These are phyloP conservation scores for Sesia apiformis DNA, from an alignment of 2,888 invertebrate genomes.

Conservation along the genomic window DNA sequence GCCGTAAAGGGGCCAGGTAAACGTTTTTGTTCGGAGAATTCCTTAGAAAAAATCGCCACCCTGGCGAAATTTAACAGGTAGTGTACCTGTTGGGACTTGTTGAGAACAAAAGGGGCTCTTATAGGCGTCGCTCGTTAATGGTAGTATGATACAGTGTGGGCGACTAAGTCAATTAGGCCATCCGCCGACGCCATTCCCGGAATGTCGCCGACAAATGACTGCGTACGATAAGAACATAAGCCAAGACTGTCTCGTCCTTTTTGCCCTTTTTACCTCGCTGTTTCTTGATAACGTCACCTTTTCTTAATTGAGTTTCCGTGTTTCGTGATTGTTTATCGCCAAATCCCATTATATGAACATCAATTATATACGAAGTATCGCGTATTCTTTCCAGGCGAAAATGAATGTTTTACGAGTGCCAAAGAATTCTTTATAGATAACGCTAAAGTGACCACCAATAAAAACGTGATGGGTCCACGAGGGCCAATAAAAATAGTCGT, in stretches of 20 bases:
- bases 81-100: constrained; percentile 51
- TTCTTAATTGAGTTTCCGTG: constrained; percentile 68
- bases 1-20: constrained; percentile 42
- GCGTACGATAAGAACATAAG: constrained; percentile 54
- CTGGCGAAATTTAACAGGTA: constrained; percentile 57
- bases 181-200: constrained; percentile 70
- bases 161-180: constrained; percentile 72
- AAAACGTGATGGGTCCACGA: constrained; percentile 26
- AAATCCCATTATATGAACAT: constrained; percentile 48
- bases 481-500: constrained; percentile 24
- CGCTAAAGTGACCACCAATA: constrained; percentile 13
- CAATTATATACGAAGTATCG: constrained; percentile 36
- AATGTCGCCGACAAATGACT: constrained; percentile 68
- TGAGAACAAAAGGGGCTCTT: constrained; percentile 65
- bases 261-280: constrained; percentile 44
- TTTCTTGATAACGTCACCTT: constrained; percentile 58
- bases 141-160: constrained; percentile 65
- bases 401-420: constrained; percentile 7
- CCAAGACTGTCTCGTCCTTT: constrained; percentile 44
- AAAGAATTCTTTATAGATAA: constrained; percentile 25
- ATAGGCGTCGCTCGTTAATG: constrained; percentile 60
- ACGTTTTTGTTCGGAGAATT: constrained; percentile 21
- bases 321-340: constrained; percentile 52
- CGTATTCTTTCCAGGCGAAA: constrained; percentile 4
- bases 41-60: constrained; percentile 28